Evolutionary conservation across 2,113 vertebrate species (phyloP), one percentile per base, ranked within the genome.

Genomic region (Syngnathoides biaculeatus): DNA sequence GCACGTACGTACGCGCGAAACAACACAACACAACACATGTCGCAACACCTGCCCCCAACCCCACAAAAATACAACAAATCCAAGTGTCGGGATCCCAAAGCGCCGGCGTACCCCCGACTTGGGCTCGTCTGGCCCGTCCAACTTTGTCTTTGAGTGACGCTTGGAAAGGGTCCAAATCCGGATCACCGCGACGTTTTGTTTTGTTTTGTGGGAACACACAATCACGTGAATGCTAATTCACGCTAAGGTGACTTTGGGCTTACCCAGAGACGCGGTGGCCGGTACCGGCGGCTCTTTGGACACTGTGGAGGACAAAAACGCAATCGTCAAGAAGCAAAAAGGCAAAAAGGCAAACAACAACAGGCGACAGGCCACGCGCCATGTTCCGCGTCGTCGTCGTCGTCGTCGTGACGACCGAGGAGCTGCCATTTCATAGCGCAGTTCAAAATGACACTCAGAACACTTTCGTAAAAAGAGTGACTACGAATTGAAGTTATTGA

Each of bases 251-350:
- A 47, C 26, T 48, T 59, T 17, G 8, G 59, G 67, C 89, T 93
- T 90, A 94, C 93, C 92, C 87, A 95, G 89, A 60, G 94, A 92
- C 3, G 89, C 80, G 5, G 92, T 91, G 66, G 93, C 93, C 63
- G 93, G 93, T 47, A 93, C 92, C 14, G 92, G 90, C 14, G 92
- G 90, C 73, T 94, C 93, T 82, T 93, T 94, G 72, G 93, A 94
- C 64, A 95, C 92, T 93, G 85, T 3, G 48, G 0, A 39, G 72
- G 20, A 65, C 40, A 13, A 45, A n/a, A 42, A 15, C n/a, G 15
- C 38, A 40, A 15, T 42, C 13, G 42, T 14, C 13, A 39, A 38
- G 1, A 38, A 19, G 9, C 13, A 35, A 47, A n/a, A n/a, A n/a
- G n/a, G n/a, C n/a, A n/a, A n/a, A n/a, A n/a, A n/a, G n/a, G n/a